Conservation (phyloP, 2,113 vertebrate species). For the Corythornis cristatus region DNA sequence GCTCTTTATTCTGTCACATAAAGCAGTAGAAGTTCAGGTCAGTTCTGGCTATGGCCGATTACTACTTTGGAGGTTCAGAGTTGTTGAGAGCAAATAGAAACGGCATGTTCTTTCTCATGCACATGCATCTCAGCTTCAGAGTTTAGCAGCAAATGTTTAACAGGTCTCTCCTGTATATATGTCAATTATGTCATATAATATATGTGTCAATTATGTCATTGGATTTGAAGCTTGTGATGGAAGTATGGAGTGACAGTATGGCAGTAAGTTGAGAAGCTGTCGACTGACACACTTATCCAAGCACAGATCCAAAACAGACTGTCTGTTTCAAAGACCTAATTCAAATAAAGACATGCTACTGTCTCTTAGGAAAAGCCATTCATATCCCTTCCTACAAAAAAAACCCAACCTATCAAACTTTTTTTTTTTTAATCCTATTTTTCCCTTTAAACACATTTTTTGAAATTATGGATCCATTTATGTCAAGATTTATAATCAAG, state of each 20-base stretch:
- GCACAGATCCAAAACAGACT: background rate
- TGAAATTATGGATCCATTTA: background rate
- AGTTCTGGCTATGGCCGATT: background rate
- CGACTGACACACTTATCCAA: background rate
- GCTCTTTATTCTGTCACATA: background rate
- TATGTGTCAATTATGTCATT: rapidly evolving
- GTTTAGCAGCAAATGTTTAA: background rate
- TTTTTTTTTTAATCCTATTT: rapidly evolving
- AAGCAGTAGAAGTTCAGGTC: background rate
- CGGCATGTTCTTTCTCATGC: background rate
- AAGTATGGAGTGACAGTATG: background rate
- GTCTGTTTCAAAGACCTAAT: background rate
- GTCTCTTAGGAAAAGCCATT: background rate
- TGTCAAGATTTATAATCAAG: background rate
- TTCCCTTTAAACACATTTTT: background rate
- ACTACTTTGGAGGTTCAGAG: background rate
- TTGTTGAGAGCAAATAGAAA: background rate
- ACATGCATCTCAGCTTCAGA: background rate
- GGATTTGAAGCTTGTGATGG: background rate
- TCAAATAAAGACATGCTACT: background rate
- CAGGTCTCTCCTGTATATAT: background rate
- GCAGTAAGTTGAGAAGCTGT: background rate
- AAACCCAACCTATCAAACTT: background rate
- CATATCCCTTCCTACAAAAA: background rate
- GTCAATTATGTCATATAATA: rapidly evolving